Evolutionary conservation across 2,797 vertebrate genomes (phyloP).

Genomic region (Chiropotes sagulatus): DNA sequence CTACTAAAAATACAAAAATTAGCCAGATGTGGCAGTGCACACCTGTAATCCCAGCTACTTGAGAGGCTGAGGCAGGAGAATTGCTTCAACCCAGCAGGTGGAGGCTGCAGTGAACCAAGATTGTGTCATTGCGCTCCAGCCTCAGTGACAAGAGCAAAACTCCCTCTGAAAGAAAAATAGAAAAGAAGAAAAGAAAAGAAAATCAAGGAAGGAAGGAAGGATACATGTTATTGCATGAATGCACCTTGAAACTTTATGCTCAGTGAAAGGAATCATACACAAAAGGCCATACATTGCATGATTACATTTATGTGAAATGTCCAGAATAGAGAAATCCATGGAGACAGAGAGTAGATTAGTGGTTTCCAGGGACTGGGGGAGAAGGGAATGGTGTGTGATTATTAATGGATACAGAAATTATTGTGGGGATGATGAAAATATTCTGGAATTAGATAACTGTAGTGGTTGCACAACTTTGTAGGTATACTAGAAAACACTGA

Average conservation of each 20-base stretch:
- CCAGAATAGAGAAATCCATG: not conserved
- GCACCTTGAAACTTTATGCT: not conserved
- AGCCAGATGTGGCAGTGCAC: fast-evolving
- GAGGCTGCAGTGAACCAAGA: not conserved
- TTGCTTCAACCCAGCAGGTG: not conserved
- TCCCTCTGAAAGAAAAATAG: not conserved
- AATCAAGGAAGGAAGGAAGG: not conserved
- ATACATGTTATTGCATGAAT: not conserved
- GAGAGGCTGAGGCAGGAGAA: not conserved
- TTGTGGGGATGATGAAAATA: not conserved
- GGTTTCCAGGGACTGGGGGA: not conserved
- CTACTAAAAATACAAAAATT: not conserved
- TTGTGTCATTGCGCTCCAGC: not conserved
- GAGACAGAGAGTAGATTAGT: not conserved
- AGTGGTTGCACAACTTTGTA: not conserved
- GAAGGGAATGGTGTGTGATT: not conserved
- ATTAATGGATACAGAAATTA: not conserved
- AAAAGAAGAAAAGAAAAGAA: not conserved
- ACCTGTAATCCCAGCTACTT: not conserved
- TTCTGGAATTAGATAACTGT: not conserved
- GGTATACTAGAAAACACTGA: not conserved
- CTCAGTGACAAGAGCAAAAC: not conserved
- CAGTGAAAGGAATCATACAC: not conserved
- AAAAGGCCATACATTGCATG: not conserved
- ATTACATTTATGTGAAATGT: not conserved